phyloP scores from a whole-genome alignment of 1,140 invertebrate species.

The Drosophila melanogaster region DNA sequence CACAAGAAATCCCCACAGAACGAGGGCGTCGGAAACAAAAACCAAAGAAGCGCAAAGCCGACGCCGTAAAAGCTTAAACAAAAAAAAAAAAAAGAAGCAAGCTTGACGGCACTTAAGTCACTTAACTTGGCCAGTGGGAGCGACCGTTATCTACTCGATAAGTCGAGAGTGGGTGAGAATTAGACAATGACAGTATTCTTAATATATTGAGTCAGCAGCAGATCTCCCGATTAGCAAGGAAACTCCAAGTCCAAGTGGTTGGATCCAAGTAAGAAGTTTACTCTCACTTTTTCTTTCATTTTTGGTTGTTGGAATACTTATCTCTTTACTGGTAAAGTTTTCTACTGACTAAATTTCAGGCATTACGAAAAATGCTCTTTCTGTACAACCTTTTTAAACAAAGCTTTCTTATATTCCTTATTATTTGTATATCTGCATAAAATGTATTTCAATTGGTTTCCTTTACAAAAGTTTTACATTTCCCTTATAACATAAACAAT shows the following conservation, averaged over 20 bases:
- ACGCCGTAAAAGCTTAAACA: constrained; percentile 40
- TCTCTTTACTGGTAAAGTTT: too few species aligned
- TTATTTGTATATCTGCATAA: not conserved
- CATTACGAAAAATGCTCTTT: too few species aligned
- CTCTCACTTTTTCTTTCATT: too few species aligned
- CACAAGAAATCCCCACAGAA: constrained; percentile 16
- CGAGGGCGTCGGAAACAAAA: constrained; percentile 24
- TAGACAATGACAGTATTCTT: constrained; percentile 42
- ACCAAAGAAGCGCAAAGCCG: constrained; percentile 56
- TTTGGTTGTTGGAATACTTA: too few species aligned
- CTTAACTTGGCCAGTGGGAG: constrained; percentile 72
- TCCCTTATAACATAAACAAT: not conserved
- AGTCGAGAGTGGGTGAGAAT: constrained; percentile 48
- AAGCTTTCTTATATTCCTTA: too few species aligned
- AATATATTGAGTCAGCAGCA: constrained; percentile 7
- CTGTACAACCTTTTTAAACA: too few species aligned
- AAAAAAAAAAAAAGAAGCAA: constrained; percentile 40
- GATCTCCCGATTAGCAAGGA: constrained; percentile 28
- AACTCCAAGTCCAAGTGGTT: constrained; percentile 1
- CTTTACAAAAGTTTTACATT: not conserved
- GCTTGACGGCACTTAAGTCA: constrained; percentile 75
- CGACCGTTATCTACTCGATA: constrained; percentile 32
- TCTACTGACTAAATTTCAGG: too few species aligned
- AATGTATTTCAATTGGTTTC: not conserved
- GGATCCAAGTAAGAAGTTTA: not conserved